Evolutionary conservation across 2,888 invertebrate genomes (phyloP).

Genomic region (Lycophotia porphyrea): DNA sequence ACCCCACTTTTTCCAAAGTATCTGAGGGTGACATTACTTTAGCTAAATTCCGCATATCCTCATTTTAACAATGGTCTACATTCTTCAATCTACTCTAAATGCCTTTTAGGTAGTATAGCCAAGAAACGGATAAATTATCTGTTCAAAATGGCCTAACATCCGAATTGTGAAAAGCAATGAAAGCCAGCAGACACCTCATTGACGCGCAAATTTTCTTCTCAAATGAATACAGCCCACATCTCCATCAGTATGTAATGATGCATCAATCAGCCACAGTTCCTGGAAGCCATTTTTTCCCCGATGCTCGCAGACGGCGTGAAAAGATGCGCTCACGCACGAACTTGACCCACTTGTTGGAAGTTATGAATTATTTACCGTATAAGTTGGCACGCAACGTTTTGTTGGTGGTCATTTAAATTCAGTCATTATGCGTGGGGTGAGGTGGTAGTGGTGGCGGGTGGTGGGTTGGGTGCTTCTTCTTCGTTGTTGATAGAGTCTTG

Average conservation of each 20-base stretch:
- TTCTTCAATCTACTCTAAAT: background rate
- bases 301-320: conserved; percentile 61
- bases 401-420: conserved; percentile 58
- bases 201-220: conserved; percentile 28
- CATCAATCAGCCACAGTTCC: conserved; percentile 55
- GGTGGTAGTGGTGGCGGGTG: conserved; percentile 26
- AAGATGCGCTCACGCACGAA: conserved; percentile 72
- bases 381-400: conserved; percentile 67
- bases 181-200: conserved; percentile 18
- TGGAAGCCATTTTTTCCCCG: conserved; percentile 57
- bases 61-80: background rate
- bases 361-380: conserved; percentile 80
- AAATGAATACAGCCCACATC: conserved; percentile 33
- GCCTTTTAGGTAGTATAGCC: background rate
- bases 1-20: background rate
- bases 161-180: conserved; percentile 8
- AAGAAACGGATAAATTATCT: background rate
- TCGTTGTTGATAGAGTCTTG: background rate
- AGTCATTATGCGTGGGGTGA: conserved; percentile 51
- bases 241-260: conserved; percentile 29
- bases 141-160: background rate
- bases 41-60: background rate
- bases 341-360: conserved; percentile 82
- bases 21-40: background rate
- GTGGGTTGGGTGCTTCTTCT: conserved; percentile 3